phyloP scores from a whole-genome alignment of 2,888 invertebrate genomes.

The Cheilosia grossa region DNA sequence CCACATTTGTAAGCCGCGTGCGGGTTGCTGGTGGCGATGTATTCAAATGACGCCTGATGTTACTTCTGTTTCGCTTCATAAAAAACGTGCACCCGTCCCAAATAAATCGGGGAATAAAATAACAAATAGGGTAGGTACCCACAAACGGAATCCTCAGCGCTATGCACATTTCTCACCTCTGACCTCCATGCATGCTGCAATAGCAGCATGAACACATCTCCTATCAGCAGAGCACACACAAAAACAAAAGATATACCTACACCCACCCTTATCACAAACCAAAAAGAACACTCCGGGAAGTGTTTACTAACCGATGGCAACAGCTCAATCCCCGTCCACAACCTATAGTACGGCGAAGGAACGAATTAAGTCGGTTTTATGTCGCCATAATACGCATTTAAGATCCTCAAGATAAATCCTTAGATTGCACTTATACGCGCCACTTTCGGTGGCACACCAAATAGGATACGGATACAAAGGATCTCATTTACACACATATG shows the following conservation, averaged over 20 bases:
- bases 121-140: conserved; percentile 48
- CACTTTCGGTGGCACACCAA: conserved; percentile 44
- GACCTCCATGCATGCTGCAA: conserved; percentile 55
- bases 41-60: conserved; percentile 67
- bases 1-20: conserved; percentile 48
- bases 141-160: conserved; percentile 30
- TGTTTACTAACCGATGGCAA: conserved; percentile 47
- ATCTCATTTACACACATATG: conserved; percentile 58
- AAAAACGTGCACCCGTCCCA: conserved; percentile 54
- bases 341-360: conserved; percentile 3
- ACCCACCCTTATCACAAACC: conserved; percentile 9
- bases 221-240: conserved; percentile 7
- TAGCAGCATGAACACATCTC: conserved; percentile 30
- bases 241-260: background rate
- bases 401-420: conserved; percentile 61
- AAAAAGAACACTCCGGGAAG: conserved; percentile 3
- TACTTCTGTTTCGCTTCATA: conserved; percentile 28
- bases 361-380: conserved; percentile 69
- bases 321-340: conserved; percentile 39
- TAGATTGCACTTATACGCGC: conserved; percentile 62
- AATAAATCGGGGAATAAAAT: conserved; percentile 39
- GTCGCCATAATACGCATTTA: conserved; percentile 64
- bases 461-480: conserved; percentile 38
- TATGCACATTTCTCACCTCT: conserved; percentile 67
- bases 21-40: conserved; percentile 45